Evolutionary conservation across 1,140 invertebrate species (phyloP), one percentile per base, ranked within the genome.

Genomic region (Drosophila quadrilineata): DNA sequence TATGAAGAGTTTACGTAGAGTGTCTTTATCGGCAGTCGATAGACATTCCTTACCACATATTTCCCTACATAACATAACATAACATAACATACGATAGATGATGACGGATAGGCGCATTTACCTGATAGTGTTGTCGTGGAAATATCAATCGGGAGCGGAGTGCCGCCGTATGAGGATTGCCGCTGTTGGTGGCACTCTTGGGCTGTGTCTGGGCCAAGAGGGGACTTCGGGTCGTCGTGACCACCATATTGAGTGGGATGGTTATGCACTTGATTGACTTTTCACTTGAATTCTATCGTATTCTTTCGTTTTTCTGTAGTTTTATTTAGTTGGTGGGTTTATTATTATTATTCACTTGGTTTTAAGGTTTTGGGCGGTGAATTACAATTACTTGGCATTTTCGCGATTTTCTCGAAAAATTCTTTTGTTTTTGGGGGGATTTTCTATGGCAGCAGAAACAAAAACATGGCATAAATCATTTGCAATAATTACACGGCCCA

Each of bases 121-220:
- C 84, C 84, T 87, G 84, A 87, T 87, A 87, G 60, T 87, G 84
- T 56, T 71, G 79, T 33, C 85, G 75, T 40, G 85, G 84, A 63
- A 71, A 87, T 71, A 87, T 85, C 36, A 87, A 64, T 38, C 84
- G 77, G 22, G 84, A 87, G 33, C 85, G 73, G 66, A 84, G 35
- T 26, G 54, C 65, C 14, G 85, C 73, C 16, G 58, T 63, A 49
- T 66, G 73, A n/a, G n/a, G n/a, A 46, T 57, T 60, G 70, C 76
- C 66, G 74, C 68, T 82, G 1, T 57, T 46, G 6, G 80, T 24
- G 17, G 75, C 29, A 57, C 28, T 80, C 36, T 74, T 56, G 12
- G 82, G 50, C 19, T 86, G 80, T 5, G 64, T 62, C 45, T 82
- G 77, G 29, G 76, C 62, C 53, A 84, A 54, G 41, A 86, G 59